Base-by-base conservation (phyloP, 2,888 invertebrate genomes). In the Cactoblastis cactorum region DNA sequence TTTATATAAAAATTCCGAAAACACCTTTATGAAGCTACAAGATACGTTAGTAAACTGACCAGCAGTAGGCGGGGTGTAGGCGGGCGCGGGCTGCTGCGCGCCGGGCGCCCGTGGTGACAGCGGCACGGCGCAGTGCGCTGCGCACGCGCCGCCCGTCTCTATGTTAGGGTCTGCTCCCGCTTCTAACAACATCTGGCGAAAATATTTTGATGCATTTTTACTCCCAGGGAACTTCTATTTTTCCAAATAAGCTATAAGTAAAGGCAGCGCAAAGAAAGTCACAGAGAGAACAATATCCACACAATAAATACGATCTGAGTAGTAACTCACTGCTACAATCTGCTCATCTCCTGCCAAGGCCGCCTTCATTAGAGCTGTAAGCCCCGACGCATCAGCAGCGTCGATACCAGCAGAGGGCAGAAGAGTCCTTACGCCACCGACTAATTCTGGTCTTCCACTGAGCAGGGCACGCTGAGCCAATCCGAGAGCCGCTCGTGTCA, bases 351-450 rank as follows among this genome's bases (percentile, higher is more conserved):
- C 95, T 8, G 93, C 92, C 18, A 96, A 90, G 45, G 95, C 93
- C 0, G 96, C 95, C 56, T 96, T 90, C 96, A 97, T 97, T 18
- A 97, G 84, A 0, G 95, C 95, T 0, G 96, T 95, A 51, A 96
- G 91, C 0, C 97, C 97, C 3, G 92, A 91, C 18, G 94, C 93
- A 67, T 96, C 96, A 0, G 94, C 90, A 0, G 95, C 94, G 66
- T 96, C 95, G 39, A 96, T 86, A 0, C 84, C 86, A 0, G 95
- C 93, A 0, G 93, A 83, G 0, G 92, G 90, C 0, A 97, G 94
- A 52, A 97, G 81, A 1, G 96, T 74, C 1, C 94, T 90, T n/a
- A 95, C 86, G 0, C 96, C 95, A 0, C 94, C 92, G 48, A 96
- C 90, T 9, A 97, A 83, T 65, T 97, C 97, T 0, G 94, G 90